Base-by-base conservation (phyloP, 2,797 vertebrate species). In the Yasuhikotakia modesta region DNA sequence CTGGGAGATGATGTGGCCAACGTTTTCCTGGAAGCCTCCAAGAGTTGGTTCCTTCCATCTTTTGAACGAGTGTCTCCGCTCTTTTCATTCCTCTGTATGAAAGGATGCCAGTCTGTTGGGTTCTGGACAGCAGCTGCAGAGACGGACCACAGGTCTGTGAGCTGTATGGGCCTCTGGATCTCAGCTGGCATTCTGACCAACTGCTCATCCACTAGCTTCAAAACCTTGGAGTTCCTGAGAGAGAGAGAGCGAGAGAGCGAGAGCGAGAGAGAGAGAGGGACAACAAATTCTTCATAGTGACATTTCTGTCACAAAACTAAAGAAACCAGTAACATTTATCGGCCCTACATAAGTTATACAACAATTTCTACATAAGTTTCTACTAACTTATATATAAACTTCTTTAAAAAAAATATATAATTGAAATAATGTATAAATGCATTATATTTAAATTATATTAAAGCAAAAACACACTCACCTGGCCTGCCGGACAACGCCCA, bases 401-500 rank as follows among this genome's bases (percentile, higher is more conserved):
- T 27, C 2, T 39, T 7, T 7, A 7, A 43, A 43, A 10, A 10
- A 43, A 43, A 10, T 11, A 43, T 43, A 10, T 43, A 11, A 43
- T 43, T 43, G 10, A 2, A 11, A 43, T 10, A 43, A 43, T 11
- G 10, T 11, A 43, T 43, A 43, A 43, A 11, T 43, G 11, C 35
- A 39, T 6, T 8, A n/a, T n/a, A n/a, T n/a, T n/a, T 27, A 27
- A 27, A 27, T 43, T 39, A 39, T 39, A 8, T 39, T 6, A 10
- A 43, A 43, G 39, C 2, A 43, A 39, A 43, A 48, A 52, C 5
- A 0, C 13, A 83, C 85, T 50, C 88, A 95, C 94, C 88, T 90
- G 73, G 82, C 75, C 76, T 87, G 88, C 21, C 85, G 86, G 30
- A 91, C 71, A 1, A 90, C 88, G 79, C 89, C 88, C 50, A 92